A percentile compares a stretch with the other conserved stretches of the same genome.
These are phyloP conservation scores for Elaphurus davidianus DNA, from an alignment of 2,113 vertebrate species.

Conservation along the genomic window DNA sequence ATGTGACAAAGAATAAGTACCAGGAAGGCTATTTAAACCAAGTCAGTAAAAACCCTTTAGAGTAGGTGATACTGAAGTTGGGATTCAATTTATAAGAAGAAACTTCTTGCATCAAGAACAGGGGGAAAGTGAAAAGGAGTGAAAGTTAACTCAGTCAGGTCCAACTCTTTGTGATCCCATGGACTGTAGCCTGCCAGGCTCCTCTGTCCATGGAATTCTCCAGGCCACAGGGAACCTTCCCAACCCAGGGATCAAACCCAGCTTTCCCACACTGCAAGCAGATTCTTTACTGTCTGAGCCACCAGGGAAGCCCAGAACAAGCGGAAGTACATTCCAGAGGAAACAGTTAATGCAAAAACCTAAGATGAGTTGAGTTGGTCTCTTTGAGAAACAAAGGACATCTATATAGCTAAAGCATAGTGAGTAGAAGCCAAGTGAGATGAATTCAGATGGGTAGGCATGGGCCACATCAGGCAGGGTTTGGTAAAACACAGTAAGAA, in stretches of 20 bases:
- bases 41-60: neutral
- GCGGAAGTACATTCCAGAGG: neutral
- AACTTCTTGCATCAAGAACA: neutral
- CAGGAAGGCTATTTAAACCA: neutral
- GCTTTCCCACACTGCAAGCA: neutral
- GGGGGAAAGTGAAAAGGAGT: neutral
- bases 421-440: neutral
- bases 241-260: neutral
- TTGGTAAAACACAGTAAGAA: neutral
- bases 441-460: neutral
- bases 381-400: neutral
- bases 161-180: neutral
- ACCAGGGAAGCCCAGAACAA: neutral
- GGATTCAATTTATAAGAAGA: neutral
- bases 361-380: neutral
- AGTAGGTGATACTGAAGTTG: neutral
- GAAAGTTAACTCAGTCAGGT: neutral
- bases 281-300: neutral
- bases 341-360: neutral
- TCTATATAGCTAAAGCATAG: neutral
- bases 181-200: neutral
- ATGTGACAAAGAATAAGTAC: neutral
- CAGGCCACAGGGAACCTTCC: neutral
- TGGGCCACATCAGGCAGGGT: neutral
- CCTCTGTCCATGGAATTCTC: neutral